These are phyloP conservation scores for Hipposideros armiger DNA, from an alignment of 2,113 vertebrate species.

Conservation along the genomic window DNA sequence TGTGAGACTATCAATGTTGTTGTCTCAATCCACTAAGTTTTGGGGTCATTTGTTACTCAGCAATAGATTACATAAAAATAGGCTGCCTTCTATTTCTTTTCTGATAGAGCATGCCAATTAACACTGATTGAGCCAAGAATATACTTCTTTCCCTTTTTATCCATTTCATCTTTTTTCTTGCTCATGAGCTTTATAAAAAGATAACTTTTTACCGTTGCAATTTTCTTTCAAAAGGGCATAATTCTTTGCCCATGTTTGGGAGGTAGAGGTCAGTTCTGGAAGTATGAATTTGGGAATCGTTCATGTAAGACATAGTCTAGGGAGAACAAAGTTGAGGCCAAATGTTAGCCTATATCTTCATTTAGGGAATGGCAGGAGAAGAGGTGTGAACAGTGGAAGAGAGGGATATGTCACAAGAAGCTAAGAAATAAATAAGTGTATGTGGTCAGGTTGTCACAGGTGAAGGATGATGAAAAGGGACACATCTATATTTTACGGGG, in stretches of 20 bases:
- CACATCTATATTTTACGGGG: background rate
- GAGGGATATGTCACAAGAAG: background rate
- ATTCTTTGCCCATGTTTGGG: background rate
- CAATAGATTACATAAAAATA: background rate
- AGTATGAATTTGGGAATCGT: background rate
- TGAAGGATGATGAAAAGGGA: background rate
- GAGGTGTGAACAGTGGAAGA: background rate
- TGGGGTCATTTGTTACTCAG: background rate
- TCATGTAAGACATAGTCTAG: background rate
- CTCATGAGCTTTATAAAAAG: background rate
- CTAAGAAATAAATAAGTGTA: background rate
- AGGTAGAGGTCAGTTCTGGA: background rate
- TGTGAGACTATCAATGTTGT: background rate
- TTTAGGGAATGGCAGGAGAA: background rate
- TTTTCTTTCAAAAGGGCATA: background rate
- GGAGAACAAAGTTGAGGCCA: background rate
- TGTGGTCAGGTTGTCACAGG: background rate
- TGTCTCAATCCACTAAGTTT: background rate
- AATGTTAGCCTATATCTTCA: background rate
- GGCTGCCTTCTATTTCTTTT: background rate
- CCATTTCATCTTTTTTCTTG: background rate
- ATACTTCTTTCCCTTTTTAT: background rate
- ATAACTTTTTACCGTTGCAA: background rate
- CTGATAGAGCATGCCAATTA: background rate
- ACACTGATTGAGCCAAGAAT: background rate